Evolutionary conservation across 2,888 invertebrate genomes (phyloP), one percentile per base, ranked within the genome.

Genomic region (Scaptomyza parva): DNA sequence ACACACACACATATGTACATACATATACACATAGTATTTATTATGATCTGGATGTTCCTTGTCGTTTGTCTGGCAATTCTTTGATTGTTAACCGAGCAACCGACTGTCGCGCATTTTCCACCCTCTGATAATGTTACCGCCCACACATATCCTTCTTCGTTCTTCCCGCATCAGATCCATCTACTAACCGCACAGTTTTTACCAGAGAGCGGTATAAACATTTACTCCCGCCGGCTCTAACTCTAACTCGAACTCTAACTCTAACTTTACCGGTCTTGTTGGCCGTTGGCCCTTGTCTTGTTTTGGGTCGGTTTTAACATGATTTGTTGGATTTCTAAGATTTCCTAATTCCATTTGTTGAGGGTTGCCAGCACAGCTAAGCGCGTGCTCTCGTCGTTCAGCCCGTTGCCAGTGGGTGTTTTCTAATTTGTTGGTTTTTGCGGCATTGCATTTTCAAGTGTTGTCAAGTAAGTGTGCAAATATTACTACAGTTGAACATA

Each of bases 281-380:
- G 45, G 50, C 30, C 28, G 40, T 8, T 35, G 47, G 55, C 50
- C 57, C 47, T 58, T 53, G 41, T 43, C 54, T 37, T 37, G 37
- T 17, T 61, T 55, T 69, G 68, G 80, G 76, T 73, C 70, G 79
- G 72, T 84, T 88, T 86, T 89, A 90, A 89, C 87, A 88, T 83
- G 89, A 88, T 90, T 89, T 84, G 78, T 82, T 72, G 78, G 86
- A 82, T 89, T 88, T 88, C 65, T 79, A 81, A 76, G 84, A 89
- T 89, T 89, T 89, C 88, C 89, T 90, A 89, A 89, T 89, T 89
- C 82, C 74, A 89, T 89, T 90, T 88, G 78, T 69, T 5, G 53
- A 70, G 82, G 85, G 86, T 74, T 78, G 77, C 48, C 71, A 60
- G 14, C 44, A 55, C 76, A 61, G 55, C 68, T 68, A 61, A 35